Percentiles rank a stretch among this genome's conserved stretches.
Evolutionary conservation across 2,888 invertebrate genomes (phyloP).

Genomic region (Oscheius sp.): DNA sequence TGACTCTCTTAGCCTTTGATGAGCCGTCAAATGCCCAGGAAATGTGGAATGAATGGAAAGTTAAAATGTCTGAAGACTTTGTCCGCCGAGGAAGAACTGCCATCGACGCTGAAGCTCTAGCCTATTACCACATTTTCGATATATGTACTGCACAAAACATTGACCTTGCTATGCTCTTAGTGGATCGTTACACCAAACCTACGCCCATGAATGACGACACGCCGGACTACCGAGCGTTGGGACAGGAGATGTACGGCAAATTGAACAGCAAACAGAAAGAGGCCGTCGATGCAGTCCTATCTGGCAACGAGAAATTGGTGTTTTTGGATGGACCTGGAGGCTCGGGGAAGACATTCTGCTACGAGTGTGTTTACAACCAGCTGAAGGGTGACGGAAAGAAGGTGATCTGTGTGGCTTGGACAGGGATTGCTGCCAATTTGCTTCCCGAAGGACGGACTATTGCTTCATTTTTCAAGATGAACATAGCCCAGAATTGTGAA

Average conservation of each 20-base stretch:
- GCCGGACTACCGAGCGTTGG: not conserved
- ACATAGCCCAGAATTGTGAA: slow-evolving; percentile 10
- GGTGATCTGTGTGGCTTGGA: slow-evolving; percentile 31
- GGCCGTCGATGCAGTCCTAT: not conserved
- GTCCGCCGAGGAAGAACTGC: not conserved
- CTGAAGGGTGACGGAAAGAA: not conserved
- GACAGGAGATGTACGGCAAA: slow-evolving; percentile 1
- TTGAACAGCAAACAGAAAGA: slow-evolving; percentile 9
- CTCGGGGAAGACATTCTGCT: slow-evolving; percentile 33
- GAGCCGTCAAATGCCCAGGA: not conserved
- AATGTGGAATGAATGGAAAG: slow-evolving; percentile 25
- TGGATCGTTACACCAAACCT: not conserved
- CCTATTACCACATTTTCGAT: slow-evolving; percentile 26
- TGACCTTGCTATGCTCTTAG: not conserved
- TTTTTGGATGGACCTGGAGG: slow-evolving; percentile 34
- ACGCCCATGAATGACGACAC: not conserved
- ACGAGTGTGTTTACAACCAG: slow-evolving; percentile 22
- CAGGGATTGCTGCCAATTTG: slow-evolving; percentile 37
- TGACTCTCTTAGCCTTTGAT: slow-evolving; percentile 4
- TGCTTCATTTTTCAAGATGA: slow-evolving; percentile 30
- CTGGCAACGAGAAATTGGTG: not conserved
- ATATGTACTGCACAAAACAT: not conserved
- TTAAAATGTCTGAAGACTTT: slow-evolving; percentile 15
- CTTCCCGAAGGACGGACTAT: slow-evolving; percentile 36
- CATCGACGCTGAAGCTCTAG: slow-evolving; percentile 8